Evolutionary conservation across 1,140 invertebrate species (phyloP).

Genomic region (Tetramorium simillimum): DNA sequence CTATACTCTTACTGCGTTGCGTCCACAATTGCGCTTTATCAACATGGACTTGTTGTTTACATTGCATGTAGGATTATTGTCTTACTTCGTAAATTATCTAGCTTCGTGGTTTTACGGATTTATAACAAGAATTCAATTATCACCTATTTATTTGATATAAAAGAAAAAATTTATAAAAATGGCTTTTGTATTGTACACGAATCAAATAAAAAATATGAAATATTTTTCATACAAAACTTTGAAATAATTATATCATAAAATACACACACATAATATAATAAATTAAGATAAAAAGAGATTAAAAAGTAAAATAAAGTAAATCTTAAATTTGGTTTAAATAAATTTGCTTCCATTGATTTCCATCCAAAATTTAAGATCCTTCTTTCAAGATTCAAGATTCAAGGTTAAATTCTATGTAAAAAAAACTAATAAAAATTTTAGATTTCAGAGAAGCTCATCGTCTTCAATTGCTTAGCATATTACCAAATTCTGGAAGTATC

Average conservation of each 20-base stretch:
- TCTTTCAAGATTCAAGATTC: no score
- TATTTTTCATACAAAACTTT: not conserved
- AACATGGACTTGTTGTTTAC: slow-evolving; percentile 19
- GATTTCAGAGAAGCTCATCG: not conserved
- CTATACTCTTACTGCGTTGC: not conserved
- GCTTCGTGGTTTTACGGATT: not conserved
- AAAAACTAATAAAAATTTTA: not conserved
- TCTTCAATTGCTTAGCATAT: not conserved
- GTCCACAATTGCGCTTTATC: not conserved
- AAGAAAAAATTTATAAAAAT: not conserved
- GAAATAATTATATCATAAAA: no score
- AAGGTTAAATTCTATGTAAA: not conserved
- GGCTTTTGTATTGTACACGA: not conserved
- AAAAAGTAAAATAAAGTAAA: not conserved
- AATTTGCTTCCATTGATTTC: not conserved
- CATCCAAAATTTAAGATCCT: no score
- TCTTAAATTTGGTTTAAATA: not conserved
- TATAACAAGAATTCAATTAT: not conserved
- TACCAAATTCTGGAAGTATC: not conserved
- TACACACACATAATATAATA: not conserved
- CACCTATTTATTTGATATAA: not conserved
- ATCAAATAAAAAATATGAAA: not conserved
- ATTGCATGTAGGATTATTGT: slow-evolving; percentile 22
- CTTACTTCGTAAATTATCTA: not conserved
- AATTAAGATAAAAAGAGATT: not conserved